Conservation (phyloP, 2,797 vertebrate genomes). For the Crypturellus tataupa region DNA sequence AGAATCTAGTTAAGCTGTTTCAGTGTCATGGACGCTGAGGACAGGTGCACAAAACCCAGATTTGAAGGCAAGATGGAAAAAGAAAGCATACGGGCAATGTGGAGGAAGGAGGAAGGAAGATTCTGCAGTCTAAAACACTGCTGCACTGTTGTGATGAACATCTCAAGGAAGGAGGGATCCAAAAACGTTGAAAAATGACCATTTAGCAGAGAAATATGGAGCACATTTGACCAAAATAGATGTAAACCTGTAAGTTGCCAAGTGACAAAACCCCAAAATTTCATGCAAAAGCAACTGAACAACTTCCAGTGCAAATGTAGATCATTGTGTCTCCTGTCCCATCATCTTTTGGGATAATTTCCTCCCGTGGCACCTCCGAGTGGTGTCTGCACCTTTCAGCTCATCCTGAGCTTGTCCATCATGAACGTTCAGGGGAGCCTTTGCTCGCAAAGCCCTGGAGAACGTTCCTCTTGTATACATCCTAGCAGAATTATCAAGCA, state of each 20-base stretch:
- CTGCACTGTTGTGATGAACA: background rate
- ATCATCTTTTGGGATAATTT: background rate
- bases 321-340: rapidly evolving
- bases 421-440: background rate
- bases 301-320: rapidly evolving
- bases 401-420: background rate
- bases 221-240: background rate
- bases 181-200: background rate
- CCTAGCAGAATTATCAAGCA: background rate
- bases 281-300: background rate
- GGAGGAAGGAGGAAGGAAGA: background rate
- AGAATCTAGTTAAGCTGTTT: background rate
- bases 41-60: background rate
- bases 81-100: rapidly evolving
- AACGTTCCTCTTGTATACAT: slow-evolving; percentile 1
- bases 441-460: background rate
- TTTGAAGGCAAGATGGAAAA: background rate
- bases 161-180: background rate
- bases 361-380: background rate
- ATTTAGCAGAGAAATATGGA: background rate
- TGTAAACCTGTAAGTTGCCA: background rate
- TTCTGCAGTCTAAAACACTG: rapidly evolving
- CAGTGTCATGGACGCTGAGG: rapidly evolving
- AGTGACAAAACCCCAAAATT: background rate
- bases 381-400: background rate